phyloP scores from a whole-genome alignment of 53 echinoderm and acorn worm species.

The Echinarachnius parma region DNA sequence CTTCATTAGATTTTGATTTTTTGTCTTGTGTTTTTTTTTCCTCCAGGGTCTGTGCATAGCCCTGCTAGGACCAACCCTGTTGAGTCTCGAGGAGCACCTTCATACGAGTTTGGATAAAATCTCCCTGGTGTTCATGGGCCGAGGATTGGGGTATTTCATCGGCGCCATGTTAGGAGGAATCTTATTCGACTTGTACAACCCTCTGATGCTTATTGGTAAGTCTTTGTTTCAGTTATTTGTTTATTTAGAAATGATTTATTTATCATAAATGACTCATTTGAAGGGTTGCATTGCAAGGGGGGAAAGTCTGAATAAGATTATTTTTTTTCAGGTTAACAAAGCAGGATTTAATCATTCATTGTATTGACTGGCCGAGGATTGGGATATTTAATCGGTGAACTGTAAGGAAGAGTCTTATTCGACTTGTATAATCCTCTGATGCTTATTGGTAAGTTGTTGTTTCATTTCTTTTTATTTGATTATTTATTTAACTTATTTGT shows the following conservation, averaged over 20 bases:
- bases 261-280: too few relatives aligned
- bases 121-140: slow-evolving; percentile 70
- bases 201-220: slow-evolving; percentile 50
- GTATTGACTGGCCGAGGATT: slow-evolving; percentile 76
- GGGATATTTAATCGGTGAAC: slow-evolving; percentile 71
- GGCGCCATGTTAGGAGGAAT: slow-evolving; percentile 71
- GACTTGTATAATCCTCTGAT: slow-evolving; percentile 63
- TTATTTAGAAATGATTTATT: too few relatives aligned
- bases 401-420: slow-evolving; percentile 61
- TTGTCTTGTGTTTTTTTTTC: not conserved
- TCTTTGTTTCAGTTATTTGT: too few relatives aligned
- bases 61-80: slow-evolving; percentile 81
- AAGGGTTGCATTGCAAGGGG: too few relatives aligned
- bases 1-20: not conserved
- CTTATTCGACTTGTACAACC: slow-evolving; percentile 63
- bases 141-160: slow-evolving; percentile 70
- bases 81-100: slow-evolving; percentile 50
- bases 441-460: slow-evolving; percentile 24
- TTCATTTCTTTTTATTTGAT: too few relatives aligned
- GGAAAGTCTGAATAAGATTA: too few relatives aligned
- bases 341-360: too few relatives aligned
- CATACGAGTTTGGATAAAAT: slow-evolving; percentile 40
- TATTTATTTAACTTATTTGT: too few relatives aligned
- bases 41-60: slow-evolving; percentile 71
- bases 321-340: too few relatives aligned